A percentile compares a stretch with the other conserved stretches of the same genome.
These are phyloP conservation scores for Drosophila parvula DNA, from an alignment of 1,140 invertebrate species.

Conservation along the genomic window DNA sequence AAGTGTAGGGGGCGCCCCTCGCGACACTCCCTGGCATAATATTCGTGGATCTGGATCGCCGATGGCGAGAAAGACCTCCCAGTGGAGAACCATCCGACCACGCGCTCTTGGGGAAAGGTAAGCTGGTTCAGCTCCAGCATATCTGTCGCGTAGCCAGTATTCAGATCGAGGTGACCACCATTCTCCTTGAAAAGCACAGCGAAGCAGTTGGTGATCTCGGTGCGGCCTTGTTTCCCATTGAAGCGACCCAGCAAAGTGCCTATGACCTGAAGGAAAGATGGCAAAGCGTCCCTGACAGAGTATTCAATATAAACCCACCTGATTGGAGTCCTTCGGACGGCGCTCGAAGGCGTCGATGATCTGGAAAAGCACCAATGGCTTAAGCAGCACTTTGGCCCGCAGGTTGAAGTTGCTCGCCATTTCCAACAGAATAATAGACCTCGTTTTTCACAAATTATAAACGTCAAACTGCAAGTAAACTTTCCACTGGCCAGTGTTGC, in stretches of 20 bases:
- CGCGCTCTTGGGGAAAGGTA: conserved; percentile 59
- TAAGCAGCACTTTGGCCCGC: conserved; percentile 47
- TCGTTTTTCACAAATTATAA: neutral
- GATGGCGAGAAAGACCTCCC: conserved; percentile 48
- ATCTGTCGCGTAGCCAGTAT: conserved; percentile 53
- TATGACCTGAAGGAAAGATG: conserved; percentile 24
- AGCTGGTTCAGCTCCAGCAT: conserved; percentile 59
- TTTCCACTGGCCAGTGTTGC: conserved; percentile 14
- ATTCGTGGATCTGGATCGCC: conserved; percentile 42
- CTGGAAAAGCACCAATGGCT: conserved; percentile 67
- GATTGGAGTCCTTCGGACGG: conserved; percentile 37
- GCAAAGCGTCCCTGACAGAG: neutral
- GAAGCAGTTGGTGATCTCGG: conserved; percentile 65
- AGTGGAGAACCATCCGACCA: conserved; percentile 65
- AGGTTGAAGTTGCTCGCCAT: conserved; percentile 35
- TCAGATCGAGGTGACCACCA: conserved; percentile 47
- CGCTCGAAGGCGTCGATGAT: conserved; percentile 67
- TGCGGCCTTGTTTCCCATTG: conserved; percentile 30
- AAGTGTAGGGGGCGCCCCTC: conserved; percentile 57
- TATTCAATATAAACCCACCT: conserved; percentile 8
- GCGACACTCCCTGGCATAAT: conserved; percentile 48
- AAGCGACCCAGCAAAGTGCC: conserved; percentile 59
- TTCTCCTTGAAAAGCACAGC: conserved; percentile 56
- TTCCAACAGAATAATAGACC: neutral
- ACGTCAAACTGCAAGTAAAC: neutral